Evolutionary conservation across 2,113 vertebrate species (phyloP).

Genomic region (Cynocephalus volans): DNA sequence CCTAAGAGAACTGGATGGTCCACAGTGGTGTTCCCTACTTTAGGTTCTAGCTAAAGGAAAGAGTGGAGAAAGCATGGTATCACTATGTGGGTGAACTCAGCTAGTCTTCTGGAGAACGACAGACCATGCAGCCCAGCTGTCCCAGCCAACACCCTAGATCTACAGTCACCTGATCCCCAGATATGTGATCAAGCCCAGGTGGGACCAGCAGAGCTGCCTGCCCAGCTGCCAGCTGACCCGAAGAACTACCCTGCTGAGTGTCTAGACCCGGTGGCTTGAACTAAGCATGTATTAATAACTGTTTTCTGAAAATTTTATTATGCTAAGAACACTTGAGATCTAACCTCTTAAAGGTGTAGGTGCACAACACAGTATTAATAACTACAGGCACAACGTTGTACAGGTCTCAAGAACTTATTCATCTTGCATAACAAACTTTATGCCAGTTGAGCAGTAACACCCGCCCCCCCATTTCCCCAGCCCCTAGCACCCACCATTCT

Average conservation of each 20-base stretch:
- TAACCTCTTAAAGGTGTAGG: background rate
- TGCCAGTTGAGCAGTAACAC: background rate
- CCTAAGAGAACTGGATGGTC: background rate
- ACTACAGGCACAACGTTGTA: background rate
- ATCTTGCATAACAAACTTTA: background rate
- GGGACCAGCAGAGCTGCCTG: background rate
- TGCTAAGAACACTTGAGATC: background rate
- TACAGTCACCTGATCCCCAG: background rate
- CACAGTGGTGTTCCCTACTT: no score
- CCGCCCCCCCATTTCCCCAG: fast-evolving
- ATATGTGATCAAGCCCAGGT: background rate
- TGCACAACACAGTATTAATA: background rate
- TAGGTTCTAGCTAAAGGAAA: background rate
- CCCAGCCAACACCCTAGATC: background rate
- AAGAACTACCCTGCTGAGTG: background rate
- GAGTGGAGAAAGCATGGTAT: background rate
- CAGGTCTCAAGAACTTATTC: background rate
- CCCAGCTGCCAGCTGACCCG: background rate
- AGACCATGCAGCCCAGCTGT: background rate
- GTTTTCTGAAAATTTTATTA: background rate
- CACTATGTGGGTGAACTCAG: background rate
- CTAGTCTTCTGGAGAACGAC: background rate
- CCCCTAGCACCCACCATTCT: background rate
- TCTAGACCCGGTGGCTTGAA: background rate
- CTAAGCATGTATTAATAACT: no score